Base-by-base conservation (phyloP, 2,888 invertebrate species). In the Hybos culiciformis region DNA sequence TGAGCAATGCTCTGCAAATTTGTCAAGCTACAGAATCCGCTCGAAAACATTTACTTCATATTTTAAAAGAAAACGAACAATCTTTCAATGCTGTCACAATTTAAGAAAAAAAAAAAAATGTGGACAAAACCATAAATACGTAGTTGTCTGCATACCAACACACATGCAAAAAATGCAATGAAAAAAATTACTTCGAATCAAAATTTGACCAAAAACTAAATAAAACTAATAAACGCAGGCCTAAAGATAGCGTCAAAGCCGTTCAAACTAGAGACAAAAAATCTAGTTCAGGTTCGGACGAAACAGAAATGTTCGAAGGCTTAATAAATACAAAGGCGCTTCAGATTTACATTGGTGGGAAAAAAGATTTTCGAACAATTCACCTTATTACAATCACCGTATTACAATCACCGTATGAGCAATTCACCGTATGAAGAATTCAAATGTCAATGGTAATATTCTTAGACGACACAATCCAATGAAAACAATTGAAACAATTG, bases 391-490 rank as follows among this genome's bases (percentile, higher is more conserved):
- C 18, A 40, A 37, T 24, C 42, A 43, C 40, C 32, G 42, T 4
- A 15, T 47, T 9, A 34, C 49, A 36, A 49, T 48, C 36, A 47
- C 45, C 3, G n/a, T 17, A 39, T 50, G 49, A 18, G 41, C 46
- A 24, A 43, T 45, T 26, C 49, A 46, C 4, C 46, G 44, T n/a
- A 15, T 31, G 3, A 7, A n/a, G 24, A 47, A 44, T 2, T 45
- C 47, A 26, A 46, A 50, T n/a, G 24, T 47, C 4, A 50, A 50
- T 21, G 46, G n/a, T n/a, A n/a, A n/a, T n/a, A 43, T 50, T 5
- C 37, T 46, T 12, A 42, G 45, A 36, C 46, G 48, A 12, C 47
- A 50, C 12, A 45, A 50, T 32, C 46, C 47, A 12, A 36, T 48
- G 29, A 39, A 43, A 41, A 49, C 48, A 5, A 43, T 50, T 19